These are phyloP conservation scores for Clarias laeviceps DNA, from an alignment of 2,797 vertebrate genomes.

Conservation along the genomic window DNA sequence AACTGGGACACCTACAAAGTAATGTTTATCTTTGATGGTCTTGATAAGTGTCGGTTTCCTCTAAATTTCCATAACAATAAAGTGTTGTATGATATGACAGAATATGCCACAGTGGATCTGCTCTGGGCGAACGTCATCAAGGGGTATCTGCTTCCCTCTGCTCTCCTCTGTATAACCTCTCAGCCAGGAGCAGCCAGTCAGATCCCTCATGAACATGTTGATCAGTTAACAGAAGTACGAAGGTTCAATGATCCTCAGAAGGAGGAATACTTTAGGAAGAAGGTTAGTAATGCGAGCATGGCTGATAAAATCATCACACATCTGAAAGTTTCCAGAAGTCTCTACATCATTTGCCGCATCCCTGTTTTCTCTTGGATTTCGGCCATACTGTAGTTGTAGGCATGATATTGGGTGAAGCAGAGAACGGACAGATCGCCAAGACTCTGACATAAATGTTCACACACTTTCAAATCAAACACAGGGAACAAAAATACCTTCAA, in stretches of 20 bases:
- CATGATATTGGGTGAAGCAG: not conserved
- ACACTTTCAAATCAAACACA: slow-evolving; percentile 15
- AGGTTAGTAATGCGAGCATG: not conserved
- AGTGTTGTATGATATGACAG: not conserved
- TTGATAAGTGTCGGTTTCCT: slow-evolving; percentile 8
- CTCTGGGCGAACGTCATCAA: slow-evolving; percentile 9
- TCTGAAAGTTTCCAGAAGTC: not conserved
- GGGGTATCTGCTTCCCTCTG: not conserved
- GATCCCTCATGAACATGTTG: not conserved
- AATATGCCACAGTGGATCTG: not conserved
- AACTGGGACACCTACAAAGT: not conserved
- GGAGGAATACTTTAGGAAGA: not conserved
- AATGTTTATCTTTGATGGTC: slow-evolving; percentile 4
- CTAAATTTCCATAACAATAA: not conserved
- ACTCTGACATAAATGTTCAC: slow-evolving; percentile 17
- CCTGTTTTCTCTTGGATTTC: not conserved
- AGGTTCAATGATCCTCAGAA: not conserved
- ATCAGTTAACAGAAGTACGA: not conserved
- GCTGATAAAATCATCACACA: slow-evolving; percentile 6
- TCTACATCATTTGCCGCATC: not conserved
- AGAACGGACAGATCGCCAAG: not conserved
- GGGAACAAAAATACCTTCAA: slow-evolving; percentile 17
- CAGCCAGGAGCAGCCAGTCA: not conserved
- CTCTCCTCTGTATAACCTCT: not conserved
- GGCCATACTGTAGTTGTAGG: not conserved